A percentile compares a stretch with the other conserved stretches of the same genome.
These are phyloP conservation scores for Rhingia rostrata DNA, from an alignment of 2,888 invertebrate genomes.

Conservation along the genomic window DNA sequence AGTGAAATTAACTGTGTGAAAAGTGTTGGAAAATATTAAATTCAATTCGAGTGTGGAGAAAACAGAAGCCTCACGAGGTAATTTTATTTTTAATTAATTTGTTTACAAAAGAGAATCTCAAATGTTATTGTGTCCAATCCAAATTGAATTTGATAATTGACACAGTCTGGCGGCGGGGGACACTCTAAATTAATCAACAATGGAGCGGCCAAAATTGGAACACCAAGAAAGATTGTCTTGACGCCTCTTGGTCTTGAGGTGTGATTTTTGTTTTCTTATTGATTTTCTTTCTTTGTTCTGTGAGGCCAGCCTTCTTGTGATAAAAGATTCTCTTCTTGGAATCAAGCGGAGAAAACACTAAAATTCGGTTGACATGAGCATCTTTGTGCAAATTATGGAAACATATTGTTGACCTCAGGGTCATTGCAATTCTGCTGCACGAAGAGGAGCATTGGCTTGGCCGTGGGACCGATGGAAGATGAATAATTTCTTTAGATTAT, in stretches of 20 bases:
- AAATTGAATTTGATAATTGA: slow-evolving; percentile 25
- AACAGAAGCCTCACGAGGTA: slow-evolving; percentile 25
- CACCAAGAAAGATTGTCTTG: slow-evolving; percentile 6
- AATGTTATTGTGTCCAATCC: slow-evolving; percentile 1
- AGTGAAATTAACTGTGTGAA: not conserved
- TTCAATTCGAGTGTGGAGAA: not conserved
- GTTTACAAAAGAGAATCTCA: slow-evolving; percentile 49
- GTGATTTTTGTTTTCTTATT: slow-evolving; percentile 29
- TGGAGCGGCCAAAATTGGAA: not conserved
- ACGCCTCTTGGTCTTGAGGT: slow-evolving; percentile 39
- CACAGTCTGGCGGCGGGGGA: not conserved
- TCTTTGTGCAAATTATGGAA: slow-evolving; percentile 50
- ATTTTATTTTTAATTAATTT: slow-evolving; percentile 37
- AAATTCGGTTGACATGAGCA: not conserved
- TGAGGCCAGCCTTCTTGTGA: not conserved
- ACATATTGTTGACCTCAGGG: slow-evolving; percentile 42
- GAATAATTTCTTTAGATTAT: slow-evolving; percentile 17
- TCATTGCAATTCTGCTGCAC: slow-evolving; percentile 22
- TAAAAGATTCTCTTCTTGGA: slow-evolving; percentile 1
- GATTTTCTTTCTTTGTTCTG: slow-evolving; percentile 69
- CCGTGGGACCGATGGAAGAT: slow-evolving; percentile 32
- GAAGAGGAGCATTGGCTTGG: not conserved
- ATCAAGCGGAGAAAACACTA: not conserved
- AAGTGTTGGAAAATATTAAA: not conserved
- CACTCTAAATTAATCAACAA: not conserved